Base-by-base conservation (phyloP, 2,888 invertebrate species). In the Lasioglossum vierecki region DNA sequence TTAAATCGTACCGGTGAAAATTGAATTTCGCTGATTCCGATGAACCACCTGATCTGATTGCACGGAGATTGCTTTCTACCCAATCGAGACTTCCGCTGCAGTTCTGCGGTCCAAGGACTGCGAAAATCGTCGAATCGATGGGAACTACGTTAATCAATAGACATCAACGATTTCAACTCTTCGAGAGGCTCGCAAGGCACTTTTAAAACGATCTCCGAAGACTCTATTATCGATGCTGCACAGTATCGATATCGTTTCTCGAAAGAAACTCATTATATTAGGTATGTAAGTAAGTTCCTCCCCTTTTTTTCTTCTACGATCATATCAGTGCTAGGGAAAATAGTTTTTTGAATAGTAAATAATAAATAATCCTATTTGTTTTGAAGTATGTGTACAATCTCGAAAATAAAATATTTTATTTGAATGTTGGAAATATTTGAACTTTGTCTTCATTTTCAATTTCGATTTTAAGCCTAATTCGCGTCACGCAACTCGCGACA, bases 21-120 rank as follows among this genome's bases (percentile, higher is more conserved):
- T 82, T 57, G 70, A 70, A 71, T 82, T 57, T 60, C 75, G 41
- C 41, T 71, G 75, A 82, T 80, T 68, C 75, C 70, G 74, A 80
- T 46, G 60, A 80, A 60, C 44, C 82, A 75, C 75, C 82, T 83
- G 81, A 81, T 81, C 80, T 75, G 80, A 82, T 82, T 76, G 72
- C 41, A 15, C 44, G 57, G 76, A 68, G 83, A 83, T 83, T 83
- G 83, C 76, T 57, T 83, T 53, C 63, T 35, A 72, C 57, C 71
- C 41, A 44, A 83, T 39, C 53, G 53, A 73, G 63, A 76, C 60
- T 63, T 63, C 60, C 60, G 60, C 5, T 63, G 60, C 30, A 63
- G 60, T 72, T 46, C 57, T n/a, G 63, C 26, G 26, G 60, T 4
- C n/a, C 35, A 46, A 49, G 46, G 35, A 30, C 60, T 30, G 26